A percentile compares a stretch with the other conserved stretches of the same genome.
Conservation (phyloP, 2,888 invertebrate genomes). For the Rhamnusium bicolor region DNA sequence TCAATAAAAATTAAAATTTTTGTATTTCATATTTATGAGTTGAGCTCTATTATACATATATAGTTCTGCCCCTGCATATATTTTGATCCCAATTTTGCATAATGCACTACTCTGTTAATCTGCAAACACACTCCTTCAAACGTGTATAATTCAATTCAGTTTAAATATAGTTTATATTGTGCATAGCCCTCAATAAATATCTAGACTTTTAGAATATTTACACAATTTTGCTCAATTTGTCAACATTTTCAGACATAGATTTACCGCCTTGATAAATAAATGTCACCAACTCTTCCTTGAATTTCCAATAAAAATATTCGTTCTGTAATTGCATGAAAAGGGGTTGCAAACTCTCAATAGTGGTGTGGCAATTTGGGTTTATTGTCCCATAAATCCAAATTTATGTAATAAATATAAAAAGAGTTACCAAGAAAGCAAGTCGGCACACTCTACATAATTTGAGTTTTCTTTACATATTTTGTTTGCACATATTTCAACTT, state of each 20-base stretch:
- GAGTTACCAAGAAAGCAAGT: conserved; percentile 7
- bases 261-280: not conserved
- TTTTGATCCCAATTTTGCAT: too few relatives aligned
- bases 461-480: not conserved
- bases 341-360: not conserved
- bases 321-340: conserved; percentile 1
- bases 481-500: not conserved
- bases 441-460: conserved; percentile 9
- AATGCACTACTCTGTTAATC: too few relatives aligned
- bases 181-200: not conserved
- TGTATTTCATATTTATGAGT: too few relatives aligned
- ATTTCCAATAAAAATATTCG: not conserved
- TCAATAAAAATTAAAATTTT: too few relatives aligned
- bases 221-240: not conserved
- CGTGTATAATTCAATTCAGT: not conserved
- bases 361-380: not conserved
- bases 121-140: too few relatives aligned
- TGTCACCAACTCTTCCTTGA: conserved; percentile 1
- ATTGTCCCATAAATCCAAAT: conserved; percentile 11
- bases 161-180: not conserved
- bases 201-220: not conserved
- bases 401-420: conserved; percentile 10
- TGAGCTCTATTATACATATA: too few relatives aligned
- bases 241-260: not conserved
- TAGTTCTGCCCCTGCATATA: too few relatives aligned